Evolutionary conservation across 2,113 vertebrate genomes (phyloP).

Genomic region (Nothocercus julius): DNA sequence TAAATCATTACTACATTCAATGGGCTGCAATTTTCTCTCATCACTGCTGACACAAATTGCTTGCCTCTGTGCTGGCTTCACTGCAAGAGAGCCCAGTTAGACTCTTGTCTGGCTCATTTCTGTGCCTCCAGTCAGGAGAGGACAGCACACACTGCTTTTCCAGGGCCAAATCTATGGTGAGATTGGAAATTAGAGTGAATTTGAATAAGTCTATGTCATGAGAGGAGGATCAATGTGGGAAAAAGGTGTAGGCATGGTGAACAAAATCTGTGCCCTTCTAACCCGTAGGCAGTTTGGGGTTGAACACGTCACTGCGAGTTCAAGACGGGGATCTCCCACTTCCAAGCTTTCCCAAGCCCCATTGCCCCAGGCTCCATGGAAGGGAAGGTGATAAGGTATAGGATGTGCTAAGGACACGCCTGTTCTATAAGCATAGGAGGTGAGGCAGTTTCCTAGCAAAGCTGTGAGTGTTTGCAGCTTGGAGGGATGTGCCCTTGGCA

Average conservation of each 20-base stretch:
- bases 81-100: accelerated
- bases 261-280: accelerated
- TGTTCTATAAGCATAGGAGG: neutral
- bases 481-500: neutral
- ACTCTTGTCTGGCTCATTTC: neutral
- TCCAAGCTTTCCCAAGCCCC: neutral
- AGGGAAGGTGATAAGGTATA: accelerated
- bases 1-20: neutral
- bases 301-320: neutral
- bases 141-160: neutral
- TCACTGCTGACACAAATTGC: accelerated
- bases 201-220: neutral
- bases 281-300: neutral
- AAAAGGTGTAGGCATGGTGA: accelerated
- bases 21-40: neutral
- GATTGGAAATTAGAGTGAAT: neutral
- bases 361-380: neutral
- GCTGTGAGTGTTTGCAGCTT: neutral
- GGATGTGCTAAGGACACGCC: accelerated
- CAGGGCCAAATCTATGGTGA: neutral
- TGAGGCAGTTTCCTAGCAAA: neutral
- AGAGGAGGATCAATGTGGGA: neutral
- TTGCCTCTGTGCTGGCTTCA: neutral
- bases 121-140: neutral
- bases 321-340: neutral